phyloP scores from a whole-genome alignment of 2,797 vertebrate species.

The Aphelocoma californica region DNA sequence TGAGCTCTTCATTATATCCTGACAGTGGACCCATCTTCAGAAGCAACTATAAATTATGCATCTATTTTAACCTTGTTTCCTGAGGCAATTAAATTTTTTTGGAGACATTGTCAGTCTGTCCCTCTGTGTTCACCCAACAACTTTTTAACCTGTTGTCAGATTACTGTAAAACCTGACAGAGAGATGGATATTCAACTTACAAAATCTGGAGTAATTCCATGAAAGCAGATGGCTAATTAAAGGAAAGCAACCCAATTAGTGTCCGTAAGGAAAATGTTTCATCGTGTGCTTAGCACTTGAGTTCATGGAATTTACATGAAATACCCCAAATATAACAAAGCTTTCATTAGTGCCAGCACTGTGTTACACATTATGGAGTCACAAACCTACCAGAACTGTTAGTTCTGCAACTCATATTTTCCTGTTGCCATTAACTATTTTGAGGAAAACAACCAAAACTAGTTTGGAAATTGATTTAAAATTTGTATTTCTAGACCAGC shows the following conservation, averaged over 20 bases:
- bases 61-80: not conserved
- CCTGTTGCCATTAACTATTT: not conserved
- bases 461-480: not conserved
- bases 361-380: not conserved
- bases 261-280: not conserved
- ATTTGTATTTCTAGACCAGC: not conserved
- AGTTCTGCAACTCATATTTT: not conserved
- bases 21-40: not conserved
- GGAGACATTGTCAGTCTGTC: not conserved
- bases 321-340: not conserved
- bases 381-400: not conserved
- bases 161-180: not conserved
- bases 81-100: not conserved
- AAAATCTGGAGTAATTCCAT: slow-evolving; percentile 8
- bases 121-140: not conserved
- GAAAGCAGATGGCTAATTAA: slow-evolving; percentile 24
- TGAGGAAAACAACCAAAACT: not conserved
- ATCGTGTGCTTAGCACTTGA: not conserved
- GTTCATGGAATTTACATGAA: not conserved
- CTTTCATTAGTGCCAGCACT: not conserved
- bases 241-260: not conserved
- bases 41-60: not conserved
- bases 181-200: not conserved
- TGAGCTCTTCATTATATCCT: not conserved
- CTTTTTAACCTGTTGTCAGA: not conserved